phyloP scores from a whole-genome alignment of 2,797 vertebrate genomes.

The Nyctalus aviator region DNA sequence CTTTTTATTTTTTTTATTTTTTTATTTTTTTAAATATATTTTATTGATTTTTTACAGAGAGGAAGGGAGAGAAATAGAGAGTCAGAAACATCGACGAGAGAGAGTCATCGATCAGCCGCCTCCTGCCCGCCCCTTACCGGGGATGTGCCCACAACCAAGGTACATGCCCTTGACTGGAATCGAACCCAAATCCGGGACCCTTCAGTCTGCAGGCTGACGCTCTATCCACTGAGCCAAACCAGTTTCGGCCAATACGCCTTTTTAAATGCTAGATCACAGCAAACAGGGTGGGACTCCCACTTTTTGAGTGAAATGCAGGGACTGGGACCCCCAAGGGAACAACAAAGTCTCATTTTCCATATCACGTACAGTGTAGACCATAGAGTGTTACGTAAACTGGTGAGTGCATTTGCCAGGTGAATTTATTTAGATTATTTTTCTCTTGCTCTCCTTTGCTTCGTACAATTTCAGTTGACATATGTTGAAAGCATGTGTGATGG shows the following conservation, averaged over 20 bases:
- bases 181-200: no score
- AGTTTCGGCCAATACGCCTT: neutral
- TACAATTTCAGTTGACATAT: neutral
- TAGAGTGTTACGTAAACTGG: neutral
- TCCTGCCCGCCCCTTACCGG: no score
- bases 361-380: neutral
- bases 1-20: no score
- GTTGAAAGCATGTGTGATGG: fast-evolving
- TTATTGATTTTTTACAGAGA: no score
- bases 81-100: no score
- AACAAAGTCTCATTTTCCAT: neutral
- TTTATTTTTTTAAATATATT: no score
- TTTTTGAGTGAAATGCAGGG: neutral
- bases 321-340: neutral
- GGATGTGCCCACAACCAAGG: no score
- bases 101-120: no score
- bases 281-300: neutral
- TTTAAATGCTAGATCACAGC: neutral
- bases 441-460: neutral
- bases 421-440: neutral
- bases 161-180: no score
- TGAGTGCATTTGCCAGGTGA: neutral
- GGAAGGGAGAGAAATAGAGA: no score
- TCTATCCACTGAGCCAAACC: no score
- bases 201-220: no score